Conservation (phyloP, 2,113 vertebrate species). For the Hucho hucho region DNA sequence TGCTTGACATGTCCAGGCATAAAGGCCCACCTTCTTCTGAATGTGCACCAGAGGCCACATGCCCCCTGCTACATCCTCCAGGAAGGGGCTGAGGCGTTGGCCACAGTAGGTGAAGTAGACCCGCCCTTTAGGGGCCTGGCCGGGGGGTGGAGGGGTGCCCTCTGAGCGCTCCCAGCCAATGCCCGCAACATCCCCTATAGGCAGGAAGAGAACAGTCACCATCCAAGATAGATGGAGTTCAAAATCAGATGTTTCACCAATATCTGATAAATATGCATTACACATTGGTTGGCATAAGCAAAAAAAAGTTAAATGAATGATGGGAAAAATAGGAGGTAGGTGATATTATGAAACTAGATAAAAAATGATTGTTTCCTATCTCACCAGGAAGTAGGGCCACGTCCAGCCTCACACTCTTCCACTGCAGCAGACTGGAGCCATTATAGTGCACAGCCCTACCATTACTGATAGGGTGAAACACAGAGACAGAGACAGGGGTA, state of each 20-base stretch:
- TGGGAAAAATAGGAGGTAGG: neutral
- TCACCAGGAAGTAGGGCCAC: slow-evolving; percentile 93
- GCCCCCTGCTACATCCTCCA: slow-evolving; percentile 95
- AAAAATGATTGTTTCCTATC: slow-evolving; percentile 43
- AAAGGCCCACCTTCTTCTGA: slow-evolving; percentile 89
- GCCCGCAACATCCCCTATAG: slow-evolving; percentile 88
- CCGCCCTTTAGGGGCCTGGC: slow-evolving; percentile 92
- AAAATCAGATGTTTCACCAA: neutral
- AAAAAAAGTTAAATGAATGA: slow-evolving; percentile 10
- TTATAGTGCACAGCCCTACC: slow-evolving; percentile 97
- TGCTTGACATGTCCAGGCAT: neutral
- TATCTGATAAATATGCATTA: neutral
- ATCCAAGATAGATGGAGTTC: neutral
- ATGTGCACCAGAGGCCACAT: slow-evolving; percentile 99
- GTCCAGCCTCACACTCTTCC: slow-evolving; percentile 96
- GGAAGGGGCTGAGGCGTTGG: slow-evolving; percentile 85
- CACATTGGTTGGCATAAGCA: slow-evolving; percentile 19
- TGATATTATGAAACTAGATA: neutral
- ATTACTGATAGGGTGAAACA: slow-evolving; percentile 76
- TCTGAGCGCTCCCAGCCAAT: slow-evolving; percentile 97
- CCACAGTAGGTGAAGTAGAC: slow-evolving; percentile 98
- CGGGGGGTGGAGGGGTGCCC: slow-evolving; percentile 92
- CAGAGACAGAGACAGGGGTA: neutral
- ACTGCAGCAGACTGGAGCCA: slow-evolving; percentile 96
- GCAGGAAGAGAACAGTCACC: slow-evolving; percentile 3